Conservation (phyloP, 2,797 vertebrate species). For the Phylloscopus collybita region DNA sequence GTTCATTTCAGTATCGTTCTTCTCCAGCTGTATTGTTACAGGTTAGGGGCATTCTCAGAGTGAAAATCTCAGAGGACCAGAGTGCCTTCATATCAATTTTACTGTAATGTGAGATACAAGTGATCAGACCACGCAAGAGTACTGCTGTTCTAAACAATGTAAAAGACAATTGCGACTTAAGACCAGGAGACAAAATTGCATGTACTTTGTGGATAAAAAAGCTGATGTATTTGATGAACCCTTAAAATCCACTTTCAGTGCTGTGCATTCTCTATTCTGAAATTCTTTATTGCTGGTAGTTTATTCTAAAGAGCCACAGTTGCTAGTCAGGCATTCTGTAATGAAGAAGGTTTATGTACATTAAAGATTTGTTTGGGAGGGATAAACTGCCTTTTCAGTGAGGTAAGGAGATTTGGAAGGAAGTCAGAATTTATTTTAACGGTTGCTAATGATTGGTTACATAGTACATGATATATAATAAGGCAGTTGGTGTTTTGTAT, state of each 20-base stretch:
- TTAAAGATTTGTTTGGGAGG: not conserved
- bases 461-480: not conserved
- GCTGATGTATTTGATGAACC: not conserved
- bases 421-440: not conserved
- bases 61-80: not conserved
- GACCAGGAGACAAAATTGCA: not conserved
- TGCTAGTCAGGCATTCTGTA: not conserved
- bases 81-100: not conserved
- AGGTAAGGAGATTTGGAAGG: not conserved
- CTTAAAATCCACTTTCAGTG: not conserved
- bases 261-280: not conserved
- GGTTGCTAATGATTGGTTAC: not conserved
- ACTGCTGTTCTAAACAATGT: not conserved
- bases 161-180: not conserved
- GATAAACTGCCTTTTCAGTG: not conserved
- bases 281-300: not conserved
- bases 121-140: not conserved
- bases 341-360: not conserved
- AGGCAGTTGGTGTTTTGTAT: not conserved
- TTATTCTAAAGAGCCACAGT: not conserved
- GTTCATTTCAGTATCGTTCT: not conserved
- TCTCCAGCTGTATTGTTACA: not conserved
- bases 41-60: not conserved
- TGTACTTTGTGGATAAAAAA: not conserved
- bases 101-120: not conserved